phyloP scores from a whole-genome alignment of 2,113 vertebrate species.

The Labrus mixtus region DNA sequence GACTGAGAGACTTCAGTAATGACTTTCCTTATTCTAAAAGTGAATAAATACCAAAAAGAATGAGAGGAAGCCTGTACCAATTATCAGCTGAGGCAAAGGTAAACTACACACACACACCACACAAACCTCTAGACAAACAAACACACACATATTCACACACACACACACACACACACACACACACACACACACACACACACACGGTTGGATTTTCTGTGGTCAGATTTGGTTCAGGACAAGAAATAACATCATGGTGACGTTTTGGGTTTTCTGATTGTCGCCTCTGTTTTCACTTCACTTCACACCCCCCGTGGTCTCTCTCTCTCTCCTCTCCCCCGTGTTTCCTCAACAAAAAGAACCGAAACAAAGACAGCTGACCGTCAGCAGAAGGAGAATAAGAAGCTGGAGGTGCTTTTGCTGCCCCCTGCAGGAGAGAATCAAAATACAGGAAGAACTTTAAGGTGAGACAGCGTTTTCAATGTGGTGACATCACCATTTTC shows the following conservation, averaged over 20 bases:
- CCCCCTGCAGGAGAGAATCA: slow-evolving; percentile 33
- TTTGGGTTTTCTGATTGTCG: slow-evolving; percentile 40
- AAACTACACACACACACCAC: not conserved
- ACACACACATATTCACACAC: not conserved
- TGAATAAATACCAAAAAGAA: slow-evolving; percentile 2
- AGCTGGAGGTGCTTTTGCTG: slow-evolving; percentile 31
- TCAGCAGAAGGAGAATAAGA: not conserved
- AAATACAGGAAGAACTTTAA: not conserved
- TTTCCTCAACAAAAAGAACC: not conserved
- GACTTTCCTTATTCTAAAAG: not conserved
- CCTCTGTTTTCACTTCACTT: slow-evolving; percentile 50
- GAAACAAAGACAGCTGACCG: not conserved
- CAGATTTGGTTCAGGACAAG: not conserved
- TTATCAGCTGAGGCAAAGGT: not conserved
- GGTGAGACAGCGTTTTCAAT: not conserved
- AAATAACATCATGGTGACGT: slow-evolving; percentile 1
- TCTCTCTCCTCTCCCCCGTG: not conserved
- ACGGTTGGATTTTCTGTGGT: slow-evolving; percentile 54
- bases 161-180: too few species aligned
- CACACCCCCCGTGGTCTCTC: too few species aligned
- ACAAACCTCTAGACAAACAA: too few species aligned
- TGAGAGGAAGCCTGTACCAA: not conserved
- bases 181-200: not conserved
- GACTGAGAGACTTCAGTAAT: too few species aligned
- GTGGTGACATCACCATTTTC: too few species aligned